phyloP scores from a whole-genome alignment of 2,113 vertebrate species.

The Epinephelus fuscoguttatus region DNA sequence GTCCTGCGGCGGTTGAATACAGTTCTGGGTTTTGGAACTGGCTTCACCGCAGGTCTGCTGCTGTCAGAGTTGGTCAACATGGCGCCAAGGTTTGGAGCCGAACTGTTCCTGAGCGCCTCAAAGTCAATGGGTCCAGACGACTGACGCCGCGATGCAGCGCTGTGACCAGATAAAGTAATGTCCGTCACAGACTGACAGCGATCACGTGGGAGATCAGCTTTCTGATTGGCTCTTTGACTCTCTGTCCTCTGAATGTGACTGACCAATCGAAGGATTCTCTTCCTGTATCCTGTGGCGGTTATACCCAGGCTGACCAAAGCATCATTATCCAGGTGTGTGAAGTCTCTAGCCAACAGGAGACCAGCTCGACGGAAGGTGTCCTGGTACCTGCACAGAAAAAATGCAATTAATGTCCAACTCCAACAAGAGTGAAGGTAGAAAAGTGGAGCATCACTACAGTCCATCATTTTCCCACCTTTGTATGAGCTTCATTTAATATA shows the following conservation, averaged over 20 bases:
- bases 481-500: no score
- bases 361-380: conserved; percentile 88
- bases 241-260: conserved; percentile 72
- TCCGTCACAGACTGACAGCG: conserved; percentile 75
- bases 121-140: conserved; percentile 19
- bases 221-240: conserved; percentile 54
- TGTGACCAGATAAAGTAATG: conserved; percentile 31
- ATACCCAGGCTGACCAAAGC: conserved; percentile 90
- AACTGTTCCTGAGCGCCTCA: conserved; percentile 70
- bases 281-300: conserved; percentile 94
- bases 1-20: conserved; percentile 88
- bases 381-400: conserved; percentile 81
- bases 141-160: background rate
- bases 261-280: conserved; percentile 91
- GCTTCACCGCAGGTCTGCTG: conserved; percentile 74
- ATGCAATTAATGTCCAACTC: no score
- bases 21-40: conserved; percentile 94
- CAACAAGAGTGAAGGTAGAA: no score
- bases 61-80: conserved; percentile 59
- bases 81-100: conserved; percentile 61
- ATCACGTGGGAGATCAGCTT: conserved; percentile 44
- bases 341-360: conserved; percentile 86
- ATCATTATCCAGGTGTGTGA: conserved; percentile 84
- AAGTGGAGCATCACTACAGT: no score
- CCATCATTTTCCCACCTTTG: no score